Base-by-base conservation (phyloP, 1,140 invertebrate genomes). In the Caenorhabditis brenneri region DNA sequence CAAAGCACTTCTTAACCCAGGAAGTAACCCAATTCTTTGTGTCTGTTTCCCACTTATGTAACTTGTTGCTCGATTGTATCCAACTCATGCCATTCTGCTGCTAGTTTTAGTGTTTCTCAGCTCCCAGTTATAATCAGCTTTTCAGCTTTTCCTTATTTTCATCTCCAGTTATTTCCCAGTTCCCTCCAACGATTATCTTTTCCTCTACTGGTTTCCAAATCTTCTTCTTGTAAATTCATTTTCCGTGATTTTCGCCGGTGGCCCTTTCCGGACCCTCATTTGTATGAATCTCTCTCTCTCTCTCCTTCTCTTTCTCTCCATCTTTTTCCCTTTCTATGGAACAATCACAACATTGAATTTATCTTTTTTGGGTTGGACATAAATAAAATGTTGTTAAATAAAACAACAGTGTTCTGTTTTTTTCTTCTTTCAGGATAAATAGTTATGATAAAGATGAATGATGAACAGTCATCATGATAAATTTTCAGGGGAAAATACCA, bases 21-120 rank as follows among this genome's bases (percentile, higher is more conserved):
- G 69, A 29, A 80, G 81, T 42, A 86, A 86, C 24, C 84, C 81
- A n/a, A 85, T 86, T 48, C 46, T 82, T n/a, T 86, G 84, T 86
- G 31, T 86, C 16, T 86, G 84, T 29, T 86, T 86, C 80, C 39
- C 55, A 36, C 46, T 85, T 15, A 29, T 83, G 36, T 74, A 29
- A 74, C 33, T 24, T 74, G n/a, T 24, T 74, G 7, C 39, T 24
- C 33, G 12, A 60, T 24, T 81, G 48, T 79, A 19, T 24, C 46
- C 49, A 49, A 48, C 27, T 29, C 24, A 22, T 69, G n/a, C 22
- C 12, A 39, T n/a, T n/a, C n/a, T n/a, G n/a, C n/a, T n/a, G n/a
- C n/a, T n/a, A n/a, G n/a, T n/a, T n/a, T n/a, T n/a, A n/a, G n/a
- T n/a, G 9, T 42, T 12, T 16, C 15, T 46, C 58, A 81, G 22